Evolutionary conservation across 2,888 invertebrate species (phyloP).

Genomic region (Drosophila pegasa): DNA sequence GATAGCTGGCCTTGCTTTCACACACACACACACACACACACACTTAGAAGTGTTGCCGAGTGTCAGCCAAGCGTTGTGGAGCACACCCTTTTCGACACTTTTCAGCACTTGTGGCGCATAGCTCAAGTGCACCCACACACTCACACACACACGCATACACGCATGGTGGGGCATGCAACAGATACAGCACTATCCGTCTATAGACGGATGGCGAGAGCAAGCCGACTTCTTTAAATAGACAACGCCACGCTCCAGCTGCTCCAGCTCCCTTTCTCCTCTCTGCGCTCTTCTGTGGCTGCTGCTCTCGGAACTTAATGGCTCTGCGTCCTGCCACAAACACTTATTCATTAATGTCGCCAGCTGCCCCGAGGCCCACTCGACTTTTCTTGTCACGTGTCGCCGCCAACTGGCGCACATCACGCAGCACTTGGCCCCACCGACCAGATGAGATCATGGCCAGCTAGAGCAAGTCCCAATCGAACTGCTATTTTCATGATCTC

Average conservation of each 20-base stretch:
- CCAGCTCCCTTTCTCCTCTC: slow-evolving; percentile 13
- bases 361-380: slow-evolving; percentile 22
- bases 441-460: slow-evolving; percentile 6
- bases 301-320: slow-evolving; percentile 56
- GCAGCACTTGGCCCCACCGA: slow-evolving; percentile 46
- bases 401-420: slow-evolving; percentile 3
- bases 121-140: slow-evolving; percentile 20
- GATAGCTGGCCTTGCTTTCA: slow-evolving; percentile 15
- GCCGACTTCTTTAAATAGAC: slow-evolving; percentile 47
- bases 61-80: slow-evolving; percentile 43
- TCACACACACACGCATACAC: background rate
- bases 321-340: slow-evolving; percentile 23
- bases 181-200: slow-evolving; percentile 3
- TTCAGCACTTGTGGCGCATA: slow-evolving; percentile 57
- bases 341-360: slow-evolving; percentile 32
- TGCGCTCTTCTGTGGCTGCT: slow-evolving; percentile 20
- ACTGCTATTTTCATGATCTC: no score
- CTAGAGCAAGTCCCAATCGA: no score
- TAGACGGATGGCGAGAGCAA: no score
- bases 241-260: slow-evolving; percentile 33
- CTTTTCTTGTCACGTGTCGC: slow-evolving; percentile 8
- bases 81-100: slow-evolving; percentile 63
- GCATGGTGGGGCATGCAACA: background rate
- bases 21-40: background rate
- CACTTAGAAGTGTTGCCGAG: slow-evolving; percentile 22